phyloP scores from a whole-genome alignment of 2,797 vertebrate genomes.

The Helicolenus hilgendorfi region DNA sequence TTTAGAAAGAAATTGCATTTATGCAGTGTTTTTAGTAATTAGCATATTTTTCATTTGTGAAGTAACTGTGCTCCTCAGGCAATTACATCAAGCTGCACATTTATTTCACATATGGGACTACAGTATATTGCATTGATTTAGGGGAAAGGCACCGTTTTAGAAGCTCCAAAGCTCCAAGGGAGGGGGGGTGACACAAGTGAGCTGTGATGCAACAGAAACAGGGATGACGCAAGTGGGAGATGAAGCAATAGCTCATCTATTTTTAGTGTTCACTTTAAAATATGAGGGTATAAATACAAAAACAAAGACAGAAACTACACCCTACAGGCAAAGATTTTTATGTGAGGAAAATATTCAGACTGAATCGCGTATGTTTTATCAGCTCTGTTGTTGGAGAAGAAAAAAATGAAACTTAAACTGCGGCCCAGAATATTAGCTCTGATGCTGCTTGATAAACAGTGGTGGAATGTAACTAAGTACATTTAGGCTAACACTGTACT shows the following conservation, averaged over 20 bases:
- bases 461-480: too few relatives aligned
- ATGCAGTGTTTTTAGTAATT: slow-evolving; percentile 48
- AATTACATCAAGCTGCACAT: slow-evolving; percentile 39
- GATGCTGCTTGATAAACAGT: neutral
- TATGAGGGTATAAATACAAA: neutral
- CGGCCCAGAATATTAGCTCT: neutral
- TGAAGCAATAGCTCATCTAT: slow-evolving; percentile 29
- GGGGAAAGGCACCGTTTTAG: slow-evolving; percentile 10
- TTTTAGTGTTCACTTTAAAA: slow-evolving; percentile 30
- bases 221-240: slow-evolving; percentile 29
- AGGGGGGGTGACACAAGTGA: neutral
- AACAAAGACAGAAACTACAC: neutral
- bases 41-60: slow-evolving; percentile 74
- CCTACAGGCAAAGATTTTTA: neutral
- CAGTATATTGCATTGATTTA: slow-evolving; percentile 30
- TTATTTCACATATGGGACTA: slow-evolving; percentile 54
- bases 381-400: neutral
- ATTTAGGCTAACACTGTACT: too few relatives aligned
- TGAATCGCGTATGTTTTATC: neutral
- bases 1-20: slow-evolving; percentile 45
- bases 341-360: slow-evolving; percentile 1
- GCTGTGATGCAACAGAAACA: slow-evolving; percentile 30
- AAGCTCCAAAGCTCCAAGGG: neutral
- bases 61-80: slow-evolving; percentile 57
- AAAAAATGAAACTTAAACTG: neutral